Percentiles rank a stretch among this genome's conserved stretches.
Evolutionary conservation across 2,888 invertebrate genomes (phyloP).

Genomic region (Cerastoderma edule): DNA sequence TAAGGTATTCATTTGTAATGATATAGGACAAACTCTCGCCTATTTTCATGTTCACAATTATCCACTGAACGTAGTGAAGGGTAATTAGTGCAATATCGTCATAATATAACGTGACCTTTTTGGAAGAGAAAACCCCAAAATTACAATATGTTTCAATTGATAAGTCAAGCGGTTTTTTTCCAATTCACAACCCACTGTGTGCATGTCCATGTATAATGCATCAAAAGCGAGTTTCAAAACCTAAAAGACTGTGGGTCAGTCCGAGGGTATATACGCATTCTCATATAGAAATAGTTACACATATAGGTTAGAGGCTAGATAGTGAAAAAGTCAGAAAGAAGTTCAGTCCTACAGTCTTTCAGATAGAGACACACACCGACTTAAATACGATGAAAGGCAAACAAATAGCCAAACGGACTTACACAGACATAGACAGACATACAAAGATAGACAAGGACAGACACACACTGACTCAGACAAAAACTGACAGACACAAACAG

Average conservation of each 20-base stretch:
- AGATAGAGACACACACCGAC: slow-evolving; percentile 1
- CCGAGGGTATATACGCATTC: background rate
- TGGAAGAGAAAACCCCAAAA: too few relatives aligned
- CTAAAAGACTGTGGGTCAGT: background rate
- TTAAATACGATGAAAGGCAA: background rate
- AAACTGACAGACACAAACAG: background rate
- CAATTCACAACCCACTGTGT: too few relatives aligned
- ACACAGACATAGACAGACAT: slow-evolving; percentile 7
- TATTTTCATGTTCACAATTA: too few relatives aligned
- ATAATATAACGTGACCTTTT: too few relatives aligned
- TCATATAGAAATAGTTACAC: background rate
- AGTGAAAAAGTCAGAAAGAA: background rate
- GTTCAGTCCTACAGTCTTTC: too few relatives aligned
- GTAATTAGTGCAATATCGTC: too few relatives aligned
- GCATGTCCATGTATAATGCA: background rate
- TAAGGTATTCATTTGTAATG: too few relatives aligned
- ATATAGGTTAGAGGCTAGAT: too few relatives aligned
- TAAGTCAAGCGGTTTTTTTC: too few relatives aligned
- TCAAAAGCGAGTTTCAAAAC: background rate
- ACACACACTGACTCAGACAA: background rate
- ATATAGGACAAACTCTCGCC: too few relatives aligned
- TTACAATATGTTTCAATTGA: background rate
- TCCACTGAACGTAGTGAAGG: too few relatives aligned
- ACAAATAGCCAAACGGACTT: background rate
- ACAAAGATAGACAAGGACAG: slow-evolving; percentile 18